A percentile compares a stretch with the other conserved stretches of the same genome.
These are phyloP conservation scores for Anarsia innoxiella DNA, from an alignment of 2,888 invertebrate genomes.

Conservation along the genomic window DNA sequence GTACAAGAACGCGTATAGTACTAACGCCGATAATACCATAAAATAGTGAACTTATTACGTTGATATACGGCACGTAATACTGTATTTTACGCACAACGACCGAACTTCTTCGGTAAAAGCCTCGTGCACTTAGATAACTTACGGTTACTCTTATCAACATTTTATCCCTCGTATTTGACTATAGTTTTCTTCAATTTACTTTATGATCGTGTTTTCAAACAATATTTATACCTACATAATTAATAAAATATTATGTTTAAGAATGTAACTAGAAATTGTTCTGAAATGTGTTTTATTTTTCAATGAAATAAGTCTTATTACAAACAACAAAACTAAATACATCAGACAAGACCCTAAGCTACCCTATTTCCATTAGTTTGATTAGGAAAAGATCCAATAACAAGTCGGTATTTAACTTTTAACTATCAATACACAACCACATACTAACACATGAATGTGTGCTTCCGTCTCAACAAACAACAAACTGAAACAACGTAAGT, in stretches of 20 bases:
- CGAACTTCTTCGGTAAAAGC: slow-evolving; percentile 7
- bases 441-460: slow-evolving; percentile 31
- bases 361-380: slow-evolving; percentile 59
- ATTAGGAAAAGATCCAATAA: slow-evolving; percentile 60
- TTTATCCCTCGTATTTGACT: neutral
- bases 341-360: slow-evolving; percentile 41
- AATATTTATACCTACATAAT: no score
- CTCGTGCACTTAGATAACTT: slow-evolving; percentile 3
- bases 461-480: no score
- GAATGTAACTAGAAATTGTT: no score
- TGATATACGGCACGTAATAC: slow-evolving; percentile 3
- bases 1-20: no score
- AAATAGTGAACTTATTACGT: slow-evolving; percentile 6
- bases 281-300: no score
- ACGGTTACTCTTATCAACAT: neutral
- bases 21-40: slow-evolving; percentile 7
- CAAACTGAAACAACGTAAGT: no score
- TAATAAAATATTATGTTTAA: no score
- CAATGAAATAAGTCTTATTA: no score
- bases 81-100: slow-evolving; percentile 10
- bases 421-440: slow-evolving; percentile 48
- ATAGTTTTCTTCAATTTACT: neutral
- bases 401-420: slow-evolving; percentile 66
- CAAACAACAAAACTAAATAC: no score
- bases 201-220: no score